Evolutionary conservation across 2,888 invertebrate species (phyloP).

Genomic region (Sminthurinus aureus): DNA sequence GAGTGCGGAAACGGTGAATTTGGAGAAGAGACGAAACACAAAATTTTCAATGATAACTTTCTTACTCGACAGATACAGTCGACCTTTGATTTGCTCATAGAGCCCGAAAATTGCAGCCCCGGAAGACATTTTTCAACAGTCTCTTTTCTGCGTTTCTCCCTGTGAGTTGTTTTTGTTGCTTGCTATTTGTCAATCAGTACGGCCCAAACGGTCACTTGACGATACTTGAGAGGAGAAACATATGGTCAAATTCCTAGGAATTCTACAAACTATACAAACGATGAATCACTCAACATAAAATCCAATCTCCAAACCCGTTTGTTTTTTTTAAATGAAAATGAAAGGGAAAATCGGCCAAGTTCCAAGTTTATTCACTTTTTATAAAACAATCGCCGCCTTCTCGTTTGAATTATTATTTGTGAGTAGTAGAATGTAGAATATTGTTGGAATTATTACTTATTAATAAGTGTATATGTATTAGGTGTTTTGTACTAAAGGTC

Average conservation of each 20-base stretch:
- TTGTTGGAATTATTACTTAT: too few species aligned
- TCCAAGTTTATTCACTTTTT: too few species aligned
- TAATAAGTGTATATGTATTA: too few species aligned
- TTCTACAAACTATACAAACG: not conserved
- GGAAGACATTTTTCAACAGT: constrained; percentile 5
- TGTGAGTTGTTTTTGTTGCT: too few species aligned
- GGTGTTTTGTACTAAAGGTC: too few species aligned
- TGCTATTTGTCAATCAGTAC: not conserved
- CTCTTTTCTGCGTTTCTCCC: not conserved
- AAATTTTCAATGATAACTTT: constrained; percentile 60
- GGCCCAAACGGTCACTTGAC: not conserved
- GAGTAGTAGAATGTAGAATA: too few species aligned
- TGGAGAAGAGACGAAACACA: constrained; percentile 61
- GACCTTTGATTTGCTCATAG: constrained; percentile 41
- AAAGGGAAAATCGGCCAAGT: too few species aligned
- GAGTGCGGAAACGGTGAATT: constrained; percentile 59
- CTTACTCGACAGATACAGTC: constrained; percentile 50
- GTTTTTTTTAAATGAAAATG: too few species aligned
- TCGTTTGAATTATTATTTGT: too few species aligned
- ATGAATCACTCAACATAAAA: not conserved
- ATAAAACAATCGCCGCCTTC: too few species aligned
- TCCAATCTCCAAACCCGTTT: too few species aligned
- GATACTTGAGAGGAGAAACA: not conserved
- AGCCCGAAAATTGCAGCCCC: constrained; percentile 24
- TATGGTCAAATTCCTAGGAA: not conserved